Evolutionary conservation across 2,888 invertebrate genomes (phyloP).

Genomic region (Monopis laevigella): DNA sequence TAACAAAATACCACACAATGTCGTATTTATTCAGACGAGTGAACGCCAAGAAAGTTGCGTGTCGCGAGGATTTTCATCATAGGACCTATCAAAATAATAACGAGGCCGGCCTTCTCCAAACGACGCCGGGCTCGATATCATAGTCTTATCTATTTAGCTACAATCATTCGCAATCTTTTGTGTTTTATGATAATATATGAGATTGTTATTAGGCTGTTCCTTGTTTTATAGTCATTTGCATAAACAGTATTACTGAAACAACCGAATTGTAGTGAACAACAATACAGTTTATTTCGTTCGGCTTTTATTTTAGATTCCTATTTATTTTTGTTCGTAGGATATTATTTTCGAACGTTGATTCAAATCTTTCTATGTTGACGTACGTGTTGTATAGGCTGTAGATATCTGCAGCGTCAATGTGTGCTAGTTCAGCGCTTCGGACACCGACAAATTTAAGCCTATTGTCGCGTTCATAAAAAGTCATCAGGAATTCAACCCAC

Average conservation of each 20-base stretch:
- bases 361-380: no score
- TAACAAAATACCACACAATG: constrained; percentile 47
- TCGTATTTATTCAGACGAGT: constrained; percentile 57
- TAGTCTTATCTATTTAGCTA: constrained; percentile 42
- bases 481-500: constrained; percentile 55
- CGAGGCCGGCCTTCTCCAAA: constrained; percentile 45
- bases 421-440: constrained; percentile 2
- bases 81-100: constrained; percentile 60
- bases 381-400: background rate
- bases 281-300: no score
- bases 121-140: constrained; percentile 42
- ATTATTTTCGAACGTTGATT: no score
- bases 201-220: constrained; percentile 28
- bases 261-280: no score
- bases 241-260: constrained; percentile 10
- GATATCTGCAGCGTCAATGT: constrained; percentile 6
- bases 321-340: no score
- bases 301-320: no score
- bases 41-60: constrained; percentile 59
- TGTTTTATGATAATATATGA: constrained; percentile 45
- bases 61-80: constrained; percentile 56
- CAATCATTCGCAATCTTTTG: constrained; percentile 48
- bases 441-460: constrained; percentile 35
- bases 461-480: constrained; percentile 43
- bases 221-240: constrained; percentile 13